phyloP scores from a whole-genome alignment of 1,140 invertebrate genomes.

The Pseudomyrmex gracilis region DNA sequence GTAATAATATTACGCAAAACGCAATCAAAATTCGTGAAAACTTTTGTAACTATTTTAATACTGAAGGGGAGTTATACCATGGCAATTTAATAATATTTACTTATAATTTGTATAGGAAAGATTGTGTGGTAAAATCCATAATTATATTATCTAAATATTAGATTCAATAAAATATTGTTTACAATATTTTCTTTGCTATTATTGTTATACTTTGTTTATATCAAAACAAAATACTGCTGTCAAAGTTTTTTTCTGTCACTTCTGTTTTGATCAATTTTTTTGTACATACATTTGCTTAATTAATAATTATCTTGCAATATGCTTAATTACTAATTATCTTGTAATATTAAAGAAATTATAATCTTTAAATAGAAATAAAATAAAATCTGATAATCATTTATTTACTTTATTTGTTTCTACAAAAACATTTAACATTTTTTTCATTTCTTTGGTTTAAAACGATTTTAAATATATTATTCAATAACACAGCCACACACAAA shows the following conservation, averaged over 20 bases:
- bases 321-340: no score
- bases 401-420: not conserved
- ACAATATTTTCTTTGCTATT: no score
- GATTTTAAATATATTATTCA: conserved; percentile 10
- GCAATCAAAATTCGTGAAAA: conserved; percentile 1
- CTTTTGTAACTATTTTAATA: conserved; percentile 3
- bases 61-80: not conserved
- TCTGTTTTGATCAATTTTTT: not conserved
- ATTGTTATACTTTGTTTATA: not conserved
- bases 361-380: not conserved
- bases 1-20: conserved; percentile 15
- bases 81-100: not conserved
- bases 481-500: no score
- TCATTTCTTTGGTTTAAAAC: no score
- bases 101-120: not conserved
- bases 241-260: not conserved
- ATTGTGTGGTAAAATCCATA: not conserved
- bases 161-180: no score
- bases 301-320: no score
- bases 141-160: no score
- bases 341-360: not conserved
- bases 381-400: not conserved
- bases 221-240: conserved; percentile 2
- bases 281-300: no score
- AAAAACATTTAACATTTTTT: no score